Conservation (phyloP, 2,888 invertebrate genomes). For the Idaea dimidiata region DNA sequence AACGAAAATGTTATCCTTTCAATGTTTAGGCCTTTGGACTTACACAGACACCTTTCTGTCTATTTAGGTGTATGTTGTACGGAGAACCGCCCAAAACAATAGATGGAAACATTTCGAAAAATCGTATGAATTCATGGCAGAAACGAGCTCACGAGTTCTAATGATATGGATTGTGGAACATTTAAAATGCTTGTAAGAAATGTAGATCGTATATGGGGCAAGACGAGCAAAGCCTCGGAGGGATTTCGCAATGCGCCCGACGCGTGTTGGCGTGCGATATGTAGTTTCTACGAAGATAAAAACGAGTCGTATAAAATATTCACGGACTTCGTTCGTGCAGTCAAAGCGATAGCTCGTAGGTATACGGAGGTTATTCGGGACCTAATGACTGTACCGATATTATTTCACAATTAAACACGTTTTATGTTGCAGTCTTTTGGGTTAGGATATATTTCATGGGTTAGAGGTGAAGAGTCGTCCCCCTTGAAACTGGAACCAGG, state of each 20-base stretch:
- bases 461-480: too few relatives aligned
- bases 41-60: background rate
- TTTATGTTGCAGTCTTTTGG: background rate
- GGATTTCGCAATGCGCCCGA: background rate
- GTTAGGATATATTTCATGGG: background rate
- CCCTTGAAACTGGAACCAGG: too few relatives aligned
- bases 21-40: background rate
- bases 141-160: too few relatives aligned
- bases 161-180: background rate
- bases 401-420: conserved; percentile 1
- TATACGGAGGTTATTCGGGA: background rate
- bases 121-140: background rate
- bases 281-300: background rate
- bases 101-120: background rate
- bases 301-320: conserved; percentile 13
- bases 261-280: background rate
- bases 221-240: background rate
- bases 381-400: conserved; percentile 6
- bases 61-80: background rate
- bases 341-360: conserved; percentile 6
- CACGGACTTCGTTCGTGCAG: conserved; percentile 5
- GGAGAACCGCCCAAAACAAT: background rate
- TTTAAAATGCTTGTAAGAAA: background rate
- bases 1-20: background rate
- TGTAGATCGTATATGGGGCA: background rate